Percentiles rank a stretch among this genome's conserved stretches.
These are phyloP conservation scores for Steinernema carpocapsae DNA, from an alignment of 2,888 invertebrate genomes.

Conservation along the genomic window DNA sequence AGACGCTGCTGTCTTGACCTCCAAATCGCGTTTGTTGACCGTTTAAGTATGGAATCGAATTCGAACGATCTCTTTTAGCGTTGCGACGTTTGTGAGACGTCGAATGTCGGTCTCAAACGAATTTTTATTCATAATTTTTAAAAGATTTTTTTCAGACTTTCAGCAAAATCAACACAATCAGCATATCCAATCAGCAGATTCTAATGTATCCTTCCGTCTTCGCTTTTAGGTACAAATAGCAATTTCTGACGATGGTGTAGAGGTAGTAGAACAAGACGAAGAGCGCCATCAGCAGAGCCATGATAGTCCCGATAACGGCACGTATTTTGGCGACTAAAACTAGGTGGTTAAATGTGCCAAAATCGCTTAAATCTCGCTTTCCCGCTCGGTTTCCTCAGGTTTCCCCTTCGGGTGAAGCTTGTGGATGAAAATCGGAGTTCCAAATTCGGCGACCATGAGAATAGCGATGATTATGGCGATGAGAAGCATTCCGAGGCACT, in stretches of 20 bases:
- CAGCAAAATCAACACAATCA: background rate
- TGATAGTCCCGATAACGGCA: background rate
- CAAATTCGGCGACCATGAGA: background rate
- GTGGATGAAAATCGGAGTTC: background rate
- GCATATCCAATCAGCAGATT: background rate
- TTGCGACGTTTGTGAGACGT: too few species aligned
- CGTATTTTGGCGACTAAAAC: background rate
- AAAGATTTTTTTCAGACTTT: background rate
- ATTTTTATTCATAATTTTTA: background rate
- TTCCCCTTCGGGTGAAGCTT: background rate
- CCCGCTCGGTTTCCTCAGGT: background rate
- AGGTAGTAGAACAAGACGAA: background rate
- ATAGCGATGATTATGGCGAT: background rate
- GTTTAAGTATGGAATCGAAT: too few species aligned
- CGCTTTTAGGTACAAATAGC: background rate
- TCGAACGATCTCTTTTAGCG: background rate
- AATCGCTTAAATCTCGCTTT: background rate
- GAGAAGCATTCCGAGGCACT: background rate
- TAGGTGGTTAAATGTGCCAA: background rate
- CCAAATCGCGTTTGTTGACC: too few species aligned
- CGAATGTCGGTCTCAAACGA: background rate
- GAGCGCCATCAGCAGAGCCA: background rate
- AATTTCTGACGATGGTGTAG: background rate
- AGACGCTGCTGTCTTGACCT: too few species aligned
- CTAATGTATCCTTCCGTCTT: background rate